phyloP scores from a whole-genome alignment of 2,113 vertebrate genomes.

The Climacteris rufus region DNA sequence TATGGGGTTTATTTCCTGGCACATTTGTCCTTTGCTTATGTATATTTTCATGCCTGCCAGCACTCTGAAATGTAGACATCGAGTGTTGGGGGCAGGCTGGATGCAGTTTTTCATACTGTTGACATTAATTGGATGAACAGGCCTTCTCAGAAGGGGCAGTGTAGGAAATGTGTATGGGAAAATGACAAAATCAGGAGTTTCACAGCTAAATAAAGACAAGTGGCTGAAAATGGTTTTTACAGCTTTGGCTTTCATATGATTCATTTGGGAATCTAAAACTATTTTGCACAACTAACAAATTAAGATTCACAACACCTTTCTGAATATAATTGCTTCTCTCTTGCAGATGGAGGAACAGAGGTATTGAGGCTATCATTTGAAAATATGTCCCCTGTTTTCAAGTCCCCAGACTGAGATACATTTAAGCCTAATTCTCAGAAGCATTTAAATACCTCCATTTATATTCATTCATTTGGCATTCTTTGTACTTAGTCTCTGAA shows the following conservation, averaged over 20 bases:
- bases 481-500: constrained; percentile 3
- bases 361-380: background rate
- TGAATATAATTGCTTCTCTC: constrained; percentile 10
- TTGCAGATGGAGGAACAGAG: constrained; percentile 28
- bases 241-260: constrained; percentile 1
- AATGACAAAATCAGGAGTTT: constrained; percentile 37
- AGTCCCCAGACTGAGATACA: background rate
- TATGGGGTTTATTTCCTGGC: background rate
- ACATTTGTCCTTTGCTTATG: background rate
- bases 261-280: constrained; percentile 11
- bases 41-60: constrained; percentile 14
- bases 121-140: constrained; percentile 39
- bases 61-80: background rate
- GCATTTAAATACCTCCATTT: background rate
- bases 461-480: background rate
- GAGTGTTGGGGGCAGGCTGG: background rate
- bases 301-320: constrained; percentile 33
- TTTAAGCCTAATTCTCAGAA: constrained; percentile 18
- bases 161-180: background rate
- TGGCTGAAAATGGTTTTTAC: constrained; percentile 23
- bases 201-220: constrained; percentile 28
- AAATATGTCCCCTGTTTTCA: background rate
- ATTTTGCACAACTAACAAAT: constrained; percentile 8
- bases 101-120: constrained; percentile 15
- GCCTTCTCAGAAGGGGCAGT: constrained; percentile 29